A percentile compares a stretch with the other conserved stretches of the same genome.
phyloP scores from a whole-genome alignment of 2,888 invertebrate species.

The Caprella mutica region DNA sequence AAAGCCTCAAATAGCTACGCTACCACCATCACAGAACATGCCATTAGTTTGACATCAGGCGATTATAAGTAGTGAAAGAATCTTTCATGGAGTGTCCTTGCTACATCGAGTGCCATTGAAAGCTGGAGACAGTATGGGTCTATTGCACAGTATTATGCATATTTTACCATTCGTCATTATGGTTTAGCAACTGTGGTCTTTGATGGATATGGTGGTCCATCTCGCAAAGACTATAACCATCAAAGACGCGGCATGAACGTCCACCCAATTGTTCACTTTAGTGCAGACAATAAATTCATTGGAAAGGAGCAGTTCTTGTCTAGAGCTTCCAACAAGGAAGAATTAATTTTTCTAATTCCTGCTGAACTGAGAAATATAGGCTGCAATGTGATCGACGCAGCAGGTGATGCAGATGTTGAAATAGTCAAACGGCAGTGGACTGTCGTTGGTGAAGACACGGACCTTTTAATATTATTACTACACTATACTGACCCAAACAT shows the following conservation, averaged over 20 bases:
- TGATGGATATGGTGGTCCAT: too few relatives aligned
- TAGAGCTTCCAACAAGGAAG: slow-evolving; percentile 11
- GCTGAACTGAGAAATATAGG: slow-evolving; percentile 14
- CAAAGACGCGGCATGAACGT: background rate
- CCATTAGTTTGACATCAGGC: slow-evolving; percentile 1
- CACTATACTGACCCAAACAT: background rate
- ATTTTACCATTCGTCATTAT: slow-evolving; percentile 4
- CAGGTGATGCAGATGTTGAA: slow-evolving; percentile 24
- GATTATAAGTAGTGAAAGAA: background rate
- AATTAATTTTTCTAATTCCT: slow-evolving; percentile 13
- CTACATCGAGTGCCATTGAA: slow-evolving; percentile 1
- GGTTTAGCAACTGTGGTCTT: slow-evolving; percentile 6
- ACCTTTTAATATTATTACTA: slow-evolving; percentile 2
- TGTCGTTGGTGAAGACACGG: slow-evolving; percentile 5
- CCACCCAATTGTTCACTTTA: too few relatives aligned
- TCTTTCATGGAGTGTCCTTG: slow-evolving; percentile 1
- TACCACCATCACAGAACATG: too few relatives aligned
- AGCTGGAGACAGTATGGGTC: too few relatives aligned
- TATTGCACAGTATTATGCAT: slow-evolving; percentile 2
- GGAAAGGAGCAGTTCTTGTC: too few relatives aligned
- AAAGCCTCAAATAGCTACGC: slow-evolving; percentile 14
- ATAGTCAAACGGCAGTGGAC: slow-evolving; percentile 3
- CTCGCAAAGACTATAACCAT: background rate
- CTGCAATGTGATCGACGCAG: slow-evolving; percentile 16
- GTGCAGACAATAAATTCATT: slow-evolving; percentile 8